These are phyloP conservation scores for Triplophysa rosa DNA, from an alignment of 2,113 vertebrate species.

Conservation along the genomic window DNA sequence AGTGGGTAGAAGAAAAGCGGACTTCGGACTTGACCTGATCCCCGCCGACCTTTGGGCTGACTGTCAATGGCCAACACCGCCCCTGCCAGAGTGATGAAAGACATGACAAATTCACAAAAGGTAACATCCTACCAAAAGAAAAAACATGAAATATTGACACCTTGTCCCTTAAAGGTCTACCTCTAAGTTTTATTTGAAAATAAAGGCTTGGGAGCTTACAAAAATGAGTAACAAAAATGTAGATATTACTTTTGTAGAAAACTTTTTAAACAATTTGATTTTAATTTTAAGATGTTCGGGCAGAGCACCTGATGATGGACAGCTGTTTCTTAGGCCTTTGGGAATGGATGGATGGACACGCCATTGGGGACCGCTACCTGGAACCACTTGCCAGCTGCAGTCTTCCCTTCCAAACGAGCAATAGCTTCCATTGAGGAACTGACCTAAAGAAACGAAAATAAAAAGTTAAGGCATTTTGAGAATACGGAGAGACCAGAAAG, in stretches of 20 bases:
- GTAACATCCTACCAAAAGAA: conserved; percentile 4
- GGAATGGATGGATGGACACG: conserved; percentile 70
- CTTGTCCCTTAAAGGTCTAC: too few relatives aligned
- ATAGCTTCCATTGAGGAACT: conserved; percentile 89
- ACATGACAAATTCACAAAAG: conserved; percentile 34
- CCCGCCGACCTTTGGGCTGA: conserved; percentile 71
- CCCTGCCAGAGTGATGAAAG: conserved; percentile 67
- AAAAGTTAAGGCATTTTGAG: conserved; percentile 18
- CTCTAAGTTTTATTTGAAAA: too few relatives aligned
- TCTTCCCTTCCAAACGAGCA: conserved; percentile 88
- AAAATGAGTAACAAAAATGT: too few relatives aligned
- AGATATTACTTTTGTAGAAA: too few relatives aligned
- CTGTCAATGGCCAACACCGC: conserved; percentile 80
- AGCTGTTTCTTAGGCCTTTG: conserved; percentile 65
- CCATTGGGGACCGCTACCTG: conserved; percentile 72
- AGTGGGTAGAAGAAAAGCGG: conserved; percentile 85
- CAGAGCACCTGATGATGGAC: conserved; percentile 70
- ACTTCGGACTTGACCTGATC: conserved; percentile 79
- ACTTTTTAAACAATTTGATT: not conserved
- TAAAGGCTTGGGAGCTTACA: too few relatives aligned
- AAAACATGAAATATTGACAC: not conserved
- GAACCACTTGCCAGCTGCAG: conserved; percentile 81
- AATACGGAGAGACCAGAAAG: conserved; percentile 25
- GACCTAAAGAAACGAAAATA: conserved; percentile 71
- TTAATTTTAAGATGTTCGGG: not conserved